phyloP scores from a whole-genome alignment of 37 sponge, comb jelly and placozoan genomes.

The Ephydatia muelleri region DNA sequence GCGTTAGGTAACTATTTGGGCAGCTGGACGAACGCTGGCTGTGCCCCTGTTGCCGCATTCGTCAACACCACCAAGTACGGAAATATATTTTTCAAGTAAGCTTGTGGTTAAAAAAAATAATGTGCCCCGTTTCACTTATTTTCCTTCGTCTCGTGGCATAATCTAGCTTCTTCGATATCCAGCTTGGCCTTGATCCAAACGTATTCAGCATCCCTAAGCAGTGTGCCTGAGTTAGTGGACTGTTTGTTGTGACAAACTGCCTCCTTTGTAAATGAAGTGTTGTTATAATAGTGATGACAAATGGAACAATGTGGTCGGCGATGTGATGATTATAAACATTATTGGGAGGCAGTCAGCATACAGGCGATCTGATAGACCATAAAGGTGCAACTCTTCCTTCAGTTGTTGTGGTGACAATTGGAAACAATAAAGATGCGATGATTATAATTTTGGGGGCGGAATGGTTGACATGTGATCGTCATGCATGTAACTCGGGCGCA shows the following conservation, averaged over 20 bases:
- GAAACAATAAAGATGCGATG: too few relatives aligned
- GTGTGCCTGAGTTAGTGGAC: background rate
- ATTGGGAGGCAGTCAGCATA: too few relatives aligned
- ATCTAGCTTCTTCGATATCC: conserved; percentile 15
- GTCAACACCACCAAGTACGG: background rate
- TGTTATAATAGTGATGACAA: too few relatives aligned
- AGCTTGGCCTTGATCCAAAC: background rate
- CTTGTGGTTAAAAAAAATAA: too few relatives aligned
- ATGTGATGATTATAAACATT: too few relatives aligned
- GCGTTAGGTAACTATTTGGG: background rate
- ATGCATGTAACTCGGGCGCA: background rate
- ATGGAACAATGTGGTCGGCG: too few relatives aligned
- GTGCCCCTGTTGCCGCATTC: background rate
- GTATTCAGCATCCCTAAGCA: conserved; percentile 6
- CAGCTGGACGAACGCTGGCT: background rate
- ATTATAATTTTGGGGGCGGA: background rate
- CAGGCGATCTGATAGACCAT: too few relatives aligned
- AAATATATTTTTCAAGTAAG: conserved; percentile 1
- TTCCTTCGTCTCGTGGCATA: background rate
- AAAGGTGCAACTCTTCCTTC: too few relatives aligned
- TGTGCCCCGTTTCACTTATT: too few relatives aligned
- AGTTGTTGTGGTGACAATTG: too few relatives aligned
- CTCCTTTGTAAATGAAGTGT: too few relatives aligned
- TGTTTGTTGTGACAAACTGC: background rate
- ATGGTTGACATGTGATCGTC: background rate